These are phyloP conservation scores for Harpagoxenus sublaevis DNA, from an alignment of 2,888 invertebrate genomes.

Conservation along the genomic window DNA sequence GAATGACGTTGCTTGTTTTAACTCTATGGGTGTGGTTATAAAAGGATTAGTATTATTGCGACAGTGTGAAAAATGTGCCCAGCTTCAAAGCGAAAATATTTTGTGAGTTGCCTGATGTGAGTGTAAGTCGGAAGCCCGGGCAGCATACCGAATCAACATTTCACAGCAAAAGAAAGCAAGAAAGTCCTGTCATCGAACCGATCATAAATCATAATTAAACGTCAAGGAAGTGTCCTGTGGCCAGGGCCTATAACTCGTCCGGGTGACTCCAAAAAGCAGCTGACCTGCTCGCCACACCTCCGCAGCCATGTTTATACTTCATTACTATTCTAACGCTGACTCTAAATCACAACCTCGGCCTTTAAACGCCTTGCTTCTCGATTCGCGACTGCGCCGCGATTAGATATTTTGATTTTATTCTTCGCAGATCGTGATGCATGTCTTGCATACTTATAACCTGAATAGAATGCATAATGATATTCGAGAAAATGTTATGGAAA, in stretches of 20 bases:
- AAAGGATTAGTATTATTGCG: slow-evolving; percentile 32
- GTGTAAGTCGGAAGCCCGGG: slow-evolving; percentile 41
- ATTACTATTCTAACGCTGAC: slow-evolving; percentile 62
- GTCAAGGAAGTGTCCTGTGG: slow-evolving; percentile 77
- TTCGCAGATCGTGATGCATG: slow-evolving; percentile 2
- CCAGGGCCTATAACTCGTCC: slow-evolving; percentile 69
- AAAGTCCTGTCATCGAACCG: slow-evolving; percentile 56
- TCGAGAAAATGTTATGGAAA: not conserved
- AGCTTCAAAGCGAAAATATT: slow-evolving; percentile 31
- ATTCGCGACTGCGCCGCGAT: slow-evolving; percentile 44
- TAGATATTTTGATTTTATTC: slow-evolving; percentile 53
- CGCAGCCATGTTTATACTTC: slow-evolving; percentile 71
- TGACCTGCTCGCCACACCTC: slow-evolving; percentile 73
- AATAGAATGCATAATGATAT: slow-evolving; percentile 29
- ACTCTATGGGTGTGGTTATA: not conserved
- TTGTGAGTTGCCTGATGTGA: slow-evolving; percentile 15
- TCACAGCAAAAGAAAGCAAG: slow-evolving; percentile 66
- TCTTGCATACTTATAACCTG: slow-evolving; percentile 4
- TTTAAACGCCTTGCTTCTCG: slow-evolving; percentile 48
- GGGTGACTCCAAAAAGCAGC: slow-evolving; percentile 68
- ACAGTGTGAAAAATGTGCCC: slow-evolving; percentile 2
- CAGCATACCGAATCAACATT: slow-evolving; percentile 58
- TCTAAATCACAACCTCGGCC: slow-evolving; percentile 57
- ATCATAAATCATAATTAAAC: slow-evolving; percentile 84
- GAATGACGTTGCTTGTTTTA: slow-evolving; percentile 15